Evolutionary conservation across 2,797 vertebrate species (phyloP), one percentile per base, ranked within the genome.

Genomic region (Characodon lateralis): DNA sequence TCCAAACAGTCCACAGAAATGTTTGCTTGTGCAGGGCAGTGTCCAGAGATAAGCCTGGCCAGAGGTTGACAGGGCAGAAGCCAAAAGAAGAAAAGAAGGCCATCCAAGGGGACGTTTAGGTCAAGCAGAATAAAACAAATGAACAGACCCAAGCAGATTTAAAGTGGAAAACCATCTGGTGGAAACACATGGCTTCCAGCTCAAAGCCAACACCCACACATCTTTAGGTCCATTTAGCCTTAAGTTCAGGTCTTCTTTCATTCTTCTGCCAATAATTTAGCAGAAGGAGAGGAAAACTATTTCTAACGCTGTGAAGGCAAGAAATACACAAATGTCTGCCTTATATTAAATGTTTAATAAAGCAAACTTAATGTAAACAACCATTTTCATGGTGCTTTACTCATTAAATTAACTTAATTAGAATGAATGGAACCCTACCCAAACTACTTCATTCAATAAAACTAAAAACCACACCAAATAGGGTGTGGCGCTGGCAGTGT

Each of bases 91-190:
- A 35, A 63, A 48, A 73, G 0, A 7, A 53, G 77, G 41, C 72
- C 58, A 76, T n/a, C 53, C 76, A 84, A 82, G 72, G 31, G 50
- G 72, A 79, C 79, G 71, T n/a, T 55, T 68, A 86, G 87, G 85
- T 89, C 87, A 91, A 78, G 46, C 46, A 53, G 66, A 86, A 88
- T 61, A 78, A 72, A 75, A 88, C 24, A 56, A 16, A 39, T 2
- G 35, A 88, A 55, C 80, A 79, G 82, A 86, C 84, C 80, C 74
- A 73, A 59, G 63, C 28, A 71, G 76, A 80, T 12, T 31, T 48
- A 53, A 65, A 76, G 39, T 12, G 71, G 43, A 86, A 88, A 85
- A 88, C 28, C 87, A 89, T 90, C 86, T 89, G 79, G 65, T 79
- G 56, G 20, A 89, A 85, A 90, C 78, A 83, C 53, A n/a, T 5